Percentiles rank a stretch among this genome's conserved stretches.
These are phyloP conservation scores for Odocoileus hemionus DNA, from an alignment of 2,113 vertebrate genomes.

Conservation along the genomic window DNA sequence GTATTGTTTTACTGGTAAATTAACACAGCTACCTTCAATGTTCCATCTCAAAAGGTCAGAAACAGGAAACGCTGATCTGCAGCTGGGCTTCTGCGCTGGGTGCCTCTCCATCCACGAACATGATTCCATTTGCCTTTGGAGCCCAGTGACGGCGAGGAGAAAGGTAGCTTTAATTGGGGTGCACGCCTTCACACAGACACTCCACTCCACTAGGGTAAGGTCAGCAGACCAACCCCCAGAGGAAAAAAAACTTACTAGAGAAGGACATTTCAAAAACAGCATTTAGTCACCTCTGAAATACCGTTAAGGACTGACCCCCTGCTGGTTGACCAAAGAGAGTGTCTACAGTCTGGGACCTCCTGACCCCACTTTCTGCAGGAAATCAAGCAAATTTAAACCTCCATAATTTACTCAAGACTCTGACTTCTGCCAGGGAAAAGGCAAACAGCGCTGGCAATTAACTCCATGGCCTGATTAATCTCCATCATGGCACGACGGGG, in stretches of 20 bases:
- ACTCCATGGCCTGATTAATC: conserved; percentile 77
- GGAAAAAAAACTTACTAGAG: conserved; percentile 47
- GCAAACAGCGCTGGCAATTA: conserved; percentile 80
- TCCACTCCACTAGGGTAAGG: conserved; percentile 54
- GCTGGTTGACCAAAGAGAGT: conserved; percentile 82
- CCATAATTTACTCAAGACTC: conserved; percentile 83
- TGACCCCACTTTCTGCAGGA: conserved; percentile 87
- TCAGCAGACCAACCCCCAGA: conserved; percentile 68
- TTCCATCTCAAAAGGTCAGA: background rate
- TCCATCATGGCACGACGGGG: conserved; percentile 65
- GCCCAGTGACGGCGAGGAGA: background rate
- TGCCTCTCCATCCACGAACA: background rate
- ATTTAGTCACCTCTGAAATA: conserved; percentile 84
- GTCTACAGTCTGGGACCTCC: conserved; percentile 88
- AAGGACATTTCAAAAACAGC: conserved; percentile 79
- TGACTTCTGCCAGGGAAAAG: conserved; percentile 77
- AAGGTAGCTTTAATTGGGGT: conserved; percentile 34
- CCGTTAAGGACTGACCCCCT: conserved; percentile 83
- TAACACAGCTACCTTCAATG: background rate
- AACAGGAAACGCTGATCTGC: background rate
- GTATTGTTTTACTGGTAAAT: background rate
- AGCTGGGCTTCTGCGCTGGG: background rate
- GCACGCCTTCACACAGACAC: background rate
- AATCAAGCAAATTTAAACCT: conserved; percentile 83
- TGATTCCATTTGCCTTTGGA: background rate